Base-by-base conservation (phyloP, 2,797 vertebrate genomes). In the Sebastes trivittatus region DNA sequence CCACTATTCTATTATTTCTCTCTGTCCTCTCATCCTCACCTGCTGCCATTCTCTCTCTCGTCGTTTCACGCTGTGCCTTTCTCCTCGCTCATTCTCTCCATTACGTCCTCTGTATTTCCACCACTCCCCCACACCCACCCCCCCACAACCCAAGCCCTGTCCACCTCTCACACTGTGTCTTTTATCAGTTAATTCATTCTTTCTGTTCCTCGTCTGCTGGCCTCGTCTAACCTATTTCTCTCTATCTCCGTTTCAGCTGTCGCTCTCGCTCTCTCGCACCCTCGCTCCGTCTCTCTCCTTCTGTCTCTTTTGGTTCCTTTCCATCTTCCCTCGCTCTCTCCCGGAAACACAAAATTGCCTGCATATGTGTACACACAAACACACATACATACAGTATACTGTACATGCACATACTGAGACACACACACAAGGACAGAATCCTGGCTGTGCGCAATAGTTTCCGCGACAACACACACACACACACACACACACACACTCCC, bases 181-280 rank as follows among this genome's bases (percentile, higher is more conserved):
- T 46, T 94, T 93, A 93, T 94, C 92, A 93, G 89, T 92, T 94
- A 93, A 94, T 93, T 92, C 80, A 72, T 87, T 91, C 85, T 85
- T 82, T 88, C 89, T 89, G 87, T 78, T 91, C 79, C 83, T 87
- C 73, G 86, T 93, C 92, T 85, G 82, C 83, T 82, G 87, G 87
- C 87, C 93, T 86, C 66, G 79, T 91, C 88, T 91, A 91, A 93
- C 89, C 93, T 83, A 83, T 92, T 92, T 87, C 85, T 82, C 87
- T 87, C 90, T 91, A 90, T 92, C 90, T 87, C 74, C 38, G 80
- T 82, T 88, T 91, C 82, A 76, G 80, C 88, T 80, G 87, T 89
- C 78, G 63, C 69, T 87, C 83, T 46, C 36, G 69, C 66, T 54
- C 65, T 59, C 58, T 77, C 25, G 2, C 76, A 78, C 66, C 49